Base-by-base conservation (phyloP, 1,140 invertebrate species). In the Ips nitidus region DNA sequence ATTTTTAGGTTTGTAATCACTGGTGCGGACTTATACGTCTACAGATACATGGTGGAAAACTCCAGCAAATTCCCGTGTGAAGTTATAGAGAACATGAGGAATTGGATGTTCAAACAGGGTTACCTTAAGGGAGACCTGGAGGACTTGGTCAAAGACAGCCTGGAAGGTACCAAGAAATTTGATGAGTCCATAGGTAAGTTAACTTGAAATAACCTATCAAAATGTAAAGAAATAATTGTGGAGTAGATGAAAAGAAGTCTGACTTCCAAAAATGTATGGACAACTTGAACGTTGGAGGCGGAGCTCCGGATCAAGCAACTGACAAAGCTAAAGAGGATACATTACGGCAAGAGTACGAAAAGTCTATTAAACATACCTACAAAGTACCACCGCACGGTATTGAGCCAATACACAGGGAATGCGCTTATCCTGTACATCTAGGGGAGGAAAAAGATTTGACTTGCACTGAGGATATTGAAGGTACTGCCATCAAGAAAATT, bases 1-100 rank as follows among this genome's bases (percentile, higher is more conserved):
- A 50, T 50, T 50, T 3, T 50, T 50, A 70, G 68, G 8, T 91
- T 92, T 77, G 81, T 85, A 50, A 87, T 91, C 47, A 86, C 82
- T 8, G 88, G 88, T 0, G 87, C 87, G 39, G 90, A 91, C 78
- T 77, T 89, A 5, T 88, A 84, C 73, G 89, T 90, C 1, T 90
- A 89, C 75, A 82, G 86, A 7, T 91, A 90, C 73, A 88, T 91
- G 82, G 82, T 85, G 73, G 84, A 84, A n/a, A 90, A 90, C 77
- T 82, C 84, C 1, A 84, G 88, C 1, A 90, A 90, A 77, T 91
- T 91, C 79, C 81, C 84, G 3, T 82, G 82, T 37, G 83, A 88
- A 66, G 80, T 88, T 1, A 83, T 86, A 5, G 82, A 88, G 60
- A 88, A 86, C 73, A 82, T 90, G 39, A 81, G 84, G 42, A 84